phyloP scores from a whole-genome alignment of 2,888 invertebrate genomes.

The Quadroppia sp. region DNA sequence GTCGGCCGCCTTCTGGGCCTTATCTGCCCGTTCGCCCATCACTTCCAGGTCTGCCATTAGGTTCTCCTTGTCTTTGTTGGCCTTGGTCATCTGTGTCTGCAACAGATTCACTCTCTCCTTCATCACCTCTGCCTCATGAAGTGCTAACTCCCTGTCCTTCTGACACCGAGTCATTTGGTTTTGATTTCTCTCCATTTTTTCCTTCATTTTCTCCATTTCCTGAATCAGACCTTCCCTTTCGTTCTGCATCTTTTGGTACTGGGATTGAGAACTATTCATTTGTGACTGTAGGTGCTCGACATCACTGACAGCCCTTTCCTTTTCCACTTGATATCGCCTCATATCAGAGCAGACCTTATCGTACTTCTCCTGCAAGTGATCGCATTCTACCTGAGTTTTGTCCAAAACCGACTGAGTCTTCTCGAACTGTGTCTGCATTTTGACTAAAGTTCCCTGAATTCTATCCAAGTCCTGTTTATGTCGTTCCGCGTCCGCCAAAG shows the following conservation, averaged over 20 bases:
- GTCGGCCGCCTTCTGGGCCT: constrained; percentile 56
- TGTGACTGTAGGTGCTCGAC: constrained; percentile 85
- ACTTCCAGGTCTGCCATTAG: constrained; percentile 79
- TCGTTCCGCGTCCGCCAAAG: constrained; percentile 53
- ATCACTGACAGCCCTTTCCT: constrained; percentile 84
- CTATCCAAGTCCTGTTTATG: constrained; percentile 51
- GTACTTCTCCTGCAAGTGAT: constrained; percentile 52
- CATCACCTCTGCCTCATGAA: constrained; percentile 73
- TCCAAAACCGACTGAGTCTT: constrained; percentile 77
- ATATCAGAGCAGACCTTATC: constrained; percentile 49
- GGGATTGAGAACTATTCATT: constrained; percentile 78
- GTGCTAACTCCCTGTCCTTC: constrained; percentile 78
- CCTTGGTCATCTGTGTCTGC: constrained; percentile 72
- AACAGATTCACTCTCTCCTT: constrained; percentile 77
- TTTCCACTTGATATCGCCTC: constrained; percentile 66
- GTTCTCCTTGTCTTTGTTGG: constrained; percentile 77
- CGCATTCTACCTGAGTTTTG: constrained; percentile 64
- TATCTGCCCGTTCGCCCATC: constrained; percentile 81
- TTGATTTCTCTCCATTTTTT: constrained; percentile 82
- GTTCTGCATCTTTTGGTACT: constrained; percentile 79
- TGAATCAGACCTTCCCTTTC: constrained; percentile 78
- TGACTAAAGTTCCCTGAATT: constrained; percentile 75
- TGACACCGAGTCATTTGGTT: constrained; percentile 71
- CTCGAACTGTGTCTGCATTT: constrained; percentile 84
- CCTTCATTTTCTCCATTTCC: constrained; percentile 77